Percentiles rank a stretch among this genome's conserved stretches.
Evolutionary conservation across 2,113 vertebrate genomes (phyloP).

Genomic region (Colius striatus): DNA sequence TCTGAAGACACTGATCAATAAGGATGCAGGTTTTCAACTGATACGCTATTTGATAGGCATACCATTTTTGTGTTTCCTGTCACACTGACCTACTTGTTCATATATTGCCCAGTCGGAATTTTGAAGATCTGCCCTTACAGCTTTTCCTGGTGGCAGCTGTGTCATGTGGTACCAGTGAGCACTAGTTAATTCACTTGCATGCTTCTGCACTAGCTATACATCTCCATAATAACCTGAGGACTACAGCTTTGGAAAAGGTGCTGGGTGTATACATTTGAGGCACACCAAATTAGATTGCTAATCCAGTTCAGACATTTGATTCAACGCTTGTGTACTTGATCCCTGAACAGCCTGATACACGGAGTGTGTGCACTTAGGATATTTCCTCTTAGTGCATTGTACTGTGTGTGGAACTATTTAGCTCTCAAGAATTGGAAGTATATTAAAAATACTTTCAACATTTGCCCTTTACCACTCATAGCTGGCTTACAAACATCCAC

Average conservation of each 20-base stretch:
- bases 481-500: constrained; percentile 2
- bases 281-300: not conserved
- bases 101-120: not conserved
- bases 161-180: not conserved
- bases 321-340: not conserved
- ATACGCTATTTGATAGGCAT: not conserved
- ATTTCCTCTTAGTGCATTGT: not conserved
- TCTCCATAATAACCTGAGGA: not conserved
- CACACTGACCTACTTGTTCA: not conserved
- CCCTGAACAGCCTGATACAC: not conserved
- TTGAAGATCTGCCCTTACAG: not conserved
- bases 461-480: not conserved
- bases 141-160: not conserved
- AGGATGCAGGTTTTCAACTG: not conserved
- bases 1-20: not conserved
- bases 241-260: not conserved
- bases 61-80: not conserved
- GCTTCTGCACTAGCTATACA: not conserved
- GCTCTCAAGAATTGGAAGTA: not conserved
- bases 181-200: not conserved
- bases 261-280: not conserved
- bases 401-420: not conserved
- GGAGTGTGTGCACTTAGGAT: accelerated
- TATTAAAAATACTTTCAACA: constrained; percentile 36
- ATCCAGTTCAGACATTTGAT: not conserved